Percentiles rank a stretch among this genome's conserved stretches.
phyloP scores from a whole-genome alignment of 2,888 invertebrate genomes.

The Plagodis dolabraria region DNA sequence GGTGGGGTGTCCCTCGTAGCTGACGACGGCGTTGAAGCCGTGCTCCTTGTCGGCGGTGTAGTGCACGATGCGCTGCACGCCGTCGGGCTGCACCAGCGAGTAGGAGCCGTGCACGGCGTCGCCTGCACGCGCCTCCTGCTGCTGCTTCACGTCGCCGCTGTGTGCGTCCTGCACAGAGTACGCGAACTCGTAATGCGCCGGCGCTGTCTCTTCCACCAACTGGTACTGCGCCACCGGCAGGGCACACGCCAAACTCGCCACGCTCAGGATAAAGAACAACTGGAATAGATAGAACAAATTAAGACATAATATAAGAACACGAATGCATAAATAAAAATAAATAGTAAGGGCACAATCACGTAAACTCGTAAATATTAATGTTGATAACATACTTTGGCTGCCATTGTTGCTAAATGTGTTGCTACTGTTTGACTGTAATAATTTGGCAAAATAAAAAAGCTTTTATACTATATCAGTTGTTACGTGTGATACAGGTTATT shows the following conservation, averaged over 20 bases:
- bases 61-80: slow-evolving; percentile 73
- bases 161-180: slow-evolving; percentile 76
- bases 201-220: slow-evolving; percentile 55
- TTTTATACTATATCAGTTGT: background rate
- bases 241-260: slow-evolving; percentile 47
- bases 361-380: background rate
- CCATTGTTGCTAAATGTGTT: slow-evolving; percentile 10
- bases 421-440: background rate
- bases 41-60: slow-evolving; percentile 72
- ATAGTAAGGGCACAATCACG: too few species aligned
- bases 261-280: slow-evolving; percentile 62
- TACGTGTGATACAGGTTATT: background rate
- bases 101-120: slow-evolving; percentile 76
- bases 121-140: slow-evolving; percentile 73
- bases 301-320: too few species aligned
- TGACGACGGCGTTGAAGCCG: slow-evolving; percentile 78
- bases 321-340: too few species aligned
- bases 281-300: slow-evolving; percentile 35
- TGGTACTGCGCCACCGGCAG: slow-evolving; percentile 59
- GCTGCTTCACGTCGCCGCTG: slow-evolving; percentile 77
- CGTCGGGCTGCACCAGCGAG: slow-evolving; percentile 78
- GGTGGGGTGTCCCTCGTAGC: slow-evolving; percentile 71
- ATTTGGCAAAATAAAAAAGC: background rate
- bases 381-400: slow-evolving; percentile 10
- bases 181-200: slow-evolving; percentile 74